Percentiles rank a stretch among this genome's conserved stretches.
Conservation (phyloP, 2,113 vertebrate species). For the Eupsittula cactorum region DNA sequence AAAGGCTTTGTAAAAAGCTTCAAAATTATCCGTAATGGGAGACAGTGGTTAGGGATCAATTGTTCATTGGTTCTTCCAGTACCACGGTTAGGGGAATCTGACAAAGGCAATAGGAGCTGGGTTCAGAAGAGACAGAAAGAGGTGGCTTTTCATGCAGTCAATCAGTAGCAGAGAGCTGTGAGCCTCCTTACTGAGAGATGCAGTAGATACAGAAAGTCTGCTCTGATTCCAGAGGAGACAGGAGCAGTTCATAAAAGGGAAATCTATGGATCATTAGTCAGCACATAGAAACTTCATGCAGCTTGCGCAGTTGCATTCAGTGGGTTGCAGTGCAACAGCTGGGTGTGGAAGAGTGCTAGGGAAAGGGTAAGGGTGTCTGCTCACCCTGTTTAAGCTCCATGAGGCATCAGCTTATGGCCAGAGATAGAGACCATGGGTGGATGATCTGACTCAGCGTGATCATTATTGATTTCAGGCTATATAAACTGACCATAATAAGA, state of each 20-base stretch:
- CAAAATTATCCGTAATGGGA: neutral
- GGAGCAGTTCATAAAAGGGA: neutral
- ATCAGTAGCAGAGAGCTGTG: neutral
- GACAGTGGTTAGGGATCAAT: neutral
- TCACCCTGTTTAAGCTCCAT: neutral
- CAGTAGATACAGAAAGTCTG: neutral
- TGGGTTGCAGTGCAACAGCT: neutral
- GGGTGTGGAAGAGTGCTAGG: neutral
- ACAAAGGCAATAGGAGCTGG: neutral
- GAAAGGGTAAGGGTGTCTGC: neutral
- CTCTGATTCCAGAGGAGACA: neutral
- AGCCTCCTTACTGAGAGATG: neutral
- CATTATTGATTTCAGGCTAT: neutral
- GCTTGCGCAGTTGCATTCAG: neutral
- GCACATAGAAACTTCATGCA: neutral
- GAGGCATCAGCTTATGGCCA: neutral
- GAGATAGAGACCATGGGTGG: accelerated
- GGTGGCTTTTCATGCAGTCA: accelerated
- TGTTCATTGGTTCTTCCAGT: neutral
- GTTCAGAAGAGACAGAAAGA: neutral
- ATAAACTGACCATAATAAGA: neutral
- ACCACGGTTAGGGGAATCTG: neutral
- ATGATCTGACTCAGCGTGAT: neutral
- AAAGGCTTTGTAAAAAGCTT: neutral
- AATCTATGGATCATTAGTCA: neutral